Conservation (phyloP, 2,797 vertebrate genomes). For the Epinephelus awoara region DNA sequence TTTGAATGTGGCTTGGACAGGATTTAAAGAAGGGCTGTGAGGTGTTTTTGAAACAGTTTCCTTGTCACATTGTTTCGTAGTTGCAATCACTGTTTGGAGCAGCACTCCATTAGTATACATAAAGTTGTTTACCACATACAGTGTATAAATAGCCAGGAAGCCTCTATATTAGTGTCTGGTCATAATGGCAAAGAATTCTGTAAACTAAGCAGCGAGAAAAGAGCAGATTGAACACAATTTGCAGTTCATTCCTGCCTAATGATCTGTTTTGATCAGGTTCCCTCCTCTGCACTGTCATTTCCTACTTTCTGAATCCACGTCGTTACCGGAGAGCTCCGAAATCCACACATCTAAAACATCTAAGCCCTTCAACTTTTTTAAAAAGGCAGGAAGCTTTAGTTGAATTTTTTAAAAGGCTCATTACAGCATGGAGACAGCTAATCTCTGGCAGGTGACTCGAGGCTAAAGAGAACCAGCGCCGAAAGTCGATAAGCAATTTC, state of each 20-base stretch:
- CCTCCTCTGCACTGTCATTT: not conserved
- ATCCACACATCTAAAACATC: slow-evolving; percentile 31
- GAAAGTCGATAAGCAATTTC: slow-evolving; percentile 29
- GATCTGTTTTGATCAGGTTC: slow-evolving; percentile 3
- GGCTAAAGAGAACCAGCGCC: slow-evolving; percentile 2
- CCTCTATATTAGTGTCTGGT: not conserved
- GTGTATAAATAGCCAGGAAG: not conserved
- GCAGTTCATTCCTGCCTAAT: not conserved
- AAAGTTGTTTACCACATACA: not conserved
- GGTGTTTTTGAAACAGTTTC: not conserved
- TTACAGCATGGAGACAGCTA: slow-evolving; percentile 27
- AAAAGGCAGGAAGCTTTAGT: slow-evolving; percentile 24
- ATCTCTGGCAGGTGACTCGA: slow-evolving; percentile 39
- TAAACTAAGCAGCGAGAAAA: not conserved
- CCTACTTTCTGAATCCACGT: not conserved
- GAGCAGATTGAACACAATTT: not conserved
- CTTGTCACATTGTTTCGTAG: not conserved
- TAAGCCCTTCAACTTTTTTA: slow-evolving; percentile 24
- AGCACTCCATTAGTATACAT: not conserved
- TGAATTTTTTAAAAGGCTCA: slow-evolving; percentile 30
- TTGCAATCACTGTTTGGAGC: not conserved
- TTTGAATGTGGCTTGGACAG: slow-evolving; percentile 17
- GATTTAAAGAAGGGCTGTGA: slow-evolving; percentile 11
- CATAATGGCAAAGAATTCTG: not conserved
- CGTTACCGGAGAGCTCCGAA: slow-evolving; percentile 3